phyloP scores from a whole-genome alignment of 2,113 vertebrate species.

The Balaeniceps rex region DNA sequence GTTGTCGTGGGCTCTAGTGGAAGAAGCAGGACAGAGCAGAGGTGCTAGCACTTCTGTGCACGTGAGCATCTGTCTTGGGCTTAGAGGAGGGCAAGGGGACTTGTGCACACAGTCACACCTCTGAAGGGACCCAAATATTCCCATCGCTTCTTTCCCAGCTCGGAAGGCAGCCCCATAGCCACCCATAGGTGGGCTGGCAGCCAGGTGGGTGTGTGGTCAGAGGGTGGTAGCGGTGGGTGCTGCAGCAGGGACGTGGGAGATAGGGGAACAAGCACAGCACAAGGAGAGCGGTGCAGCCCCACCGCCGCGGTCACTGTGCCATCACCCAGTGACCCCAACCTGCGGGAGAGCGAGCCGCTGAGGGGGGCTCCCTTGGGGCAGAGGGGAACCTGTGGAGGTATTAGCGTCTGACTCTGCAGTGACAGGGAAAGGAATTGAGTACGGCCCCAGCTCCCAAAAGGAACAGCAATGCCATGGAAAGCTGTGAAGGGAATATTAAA shows the following conservation, averaged over 20 bases:
- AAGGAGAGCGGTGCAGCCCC: not conserved
- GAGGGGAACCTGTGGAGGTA: not conserved
- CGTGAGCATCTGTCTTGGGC: not conserved
- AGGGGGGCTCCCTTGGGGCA: not conserved
- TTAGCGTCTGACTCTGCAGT: not conserved
- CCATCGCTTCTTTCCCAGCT: not conserved
- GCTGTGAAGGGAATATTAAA: not conserved
- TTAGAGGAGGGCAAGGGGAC: not conserved
- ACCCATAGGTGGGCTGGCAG: fast-evolving
- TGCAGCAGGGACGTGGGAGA: fast-evolving
- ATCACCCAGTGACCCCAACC: too few relatives aligned
- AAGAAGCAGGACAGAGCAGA: not conserved
- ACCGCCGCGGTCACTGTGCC: fast-evolving
- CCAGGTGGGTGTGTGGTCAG: fast-evolving
- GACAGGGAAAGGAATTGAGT: not conserved
- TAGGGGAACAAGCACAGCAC: not conserved
- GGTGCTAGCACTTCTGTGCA: not conserved
- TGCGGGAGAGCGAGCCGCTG: not conserved
- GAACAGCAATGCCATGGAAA: not conserved
- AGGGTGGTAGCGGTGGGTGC: too few relatives aligned
- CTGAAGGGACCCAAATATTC: not conserved
- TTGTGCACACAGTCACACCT: not conserved
- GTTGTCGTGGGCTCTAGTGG: not conserved
- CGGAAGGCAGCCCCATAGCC: not conserved
- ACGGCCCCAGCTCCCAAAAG: not conserved